These are phyloP conservation scores for Caenorhabditis drosophilae DNA, from an alignment of 2,888 invertebrate species.

Conservation along the genomic window DNA sequence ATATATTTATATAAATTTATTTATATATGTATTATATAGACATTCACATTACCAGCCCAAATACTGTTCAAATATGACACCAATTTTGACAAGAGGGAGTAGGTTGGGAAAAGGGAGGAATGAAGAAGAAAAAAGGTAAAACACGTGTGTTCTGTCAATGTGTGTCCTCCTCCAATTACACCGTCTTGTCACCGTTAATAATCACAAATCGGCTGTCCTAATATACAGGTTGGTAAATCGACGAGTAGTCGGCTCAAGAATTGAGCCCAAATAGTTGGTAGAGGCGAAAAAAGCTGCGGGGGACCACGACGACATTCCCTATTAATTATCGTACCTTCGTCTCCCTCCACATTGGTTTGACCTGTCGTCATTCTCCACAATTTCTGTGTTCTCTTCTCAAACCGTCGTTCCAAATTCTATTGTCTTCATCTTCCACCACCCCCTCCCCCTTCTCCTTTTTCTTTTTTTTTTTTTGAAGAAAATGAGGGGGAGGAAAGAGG, in stretches of 20 bases:
- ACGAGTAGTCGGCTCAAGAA: constrained; percentile 1
- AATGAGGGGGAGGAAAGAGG: too few species aligned
- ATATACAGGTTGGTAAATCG: too few species aligned
- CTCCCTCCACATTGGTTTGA: background rate
- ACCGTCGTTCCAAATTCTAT: background rate
- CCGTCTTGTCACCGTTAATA: background rate
- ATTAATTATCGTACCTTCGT: constrained; percentile 40
- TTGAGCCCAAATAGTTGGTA: too few species aligned
- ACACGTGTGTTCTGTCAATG: too few species aligned
- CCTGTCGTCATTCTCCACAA: constrained; percentile 11
- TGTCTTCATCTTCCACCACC: constrained; percentile 13
- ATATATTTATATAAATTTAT: too few species aligned
- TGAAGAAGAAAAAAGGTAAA: too few species aligned
- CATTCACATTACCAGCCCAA: too few species aligned
- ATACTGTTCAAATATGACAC: background rate
- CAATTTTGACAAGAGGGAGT: too few species aligned
- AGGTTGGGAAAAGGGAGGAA: too few species aligned
- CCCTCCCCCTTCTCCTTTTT: too few species aligned
- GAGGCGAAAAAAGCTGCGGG: constrained; percentile 23
- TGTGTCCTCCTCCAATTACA: background rate
- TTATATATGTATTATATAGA: too few species aligned
- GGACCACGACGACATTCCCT: constrained; percentile 6
- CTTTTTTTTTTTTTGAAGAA: too few species aligned
- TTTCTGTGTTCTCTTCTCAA: constrained; percentile 9
- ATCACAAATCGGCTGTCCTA: constrained; percentile 1